A percentile compares a stretch with the other conserved stretches of the same genome.
Conservation (phyloP, 2,797 vertebrate genomes). For the Limnodromus scolopaceus region DNA sequence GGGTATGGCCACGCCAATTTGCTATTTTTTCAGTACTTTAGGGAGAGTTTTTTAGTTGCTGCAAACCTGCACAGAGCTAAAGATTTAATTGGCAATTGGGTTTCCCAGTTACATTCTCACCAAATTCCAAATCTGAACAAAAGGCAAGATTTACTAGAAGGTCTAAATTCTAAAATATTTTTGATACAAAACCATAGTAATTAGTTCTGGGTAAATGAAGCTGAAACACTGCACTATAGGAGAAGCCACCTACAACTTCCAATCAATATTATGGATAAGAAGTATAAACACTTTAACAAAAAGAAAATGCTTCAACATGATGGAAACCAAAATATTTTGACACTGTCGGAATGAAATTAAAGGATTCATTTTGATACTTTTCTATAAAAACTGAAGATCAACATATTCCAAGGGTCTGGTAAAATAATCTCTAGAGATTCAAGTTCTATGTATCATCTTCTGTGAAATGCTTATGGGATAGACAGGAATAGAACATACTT, state of each 20-base stretch:
- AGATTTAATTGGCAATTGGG: fast-evolving
- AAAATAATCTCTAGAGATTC: not conserved
- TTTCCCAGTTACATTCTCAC: not conserved
- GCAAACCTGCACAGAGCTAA: not conserved
- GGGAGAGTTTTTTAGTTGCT: not conserved
- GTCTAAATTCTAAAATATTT: not conserved
- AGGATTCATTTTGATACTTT: not conserved
- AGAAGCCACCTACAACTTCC: not conserved
- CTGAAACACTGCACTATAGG: not conserved
- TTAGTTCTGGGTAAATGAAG: not conserved
- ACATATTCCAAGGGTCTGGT: not conserved
- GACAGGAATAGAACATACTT: not conserved
- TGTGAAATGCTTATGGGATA: not conserved
- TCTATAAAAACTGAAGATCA: not conserved
- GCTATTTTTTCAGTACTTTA: not conserved
- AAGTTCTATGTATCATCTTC: not conserved
- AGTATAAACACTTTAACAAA: not conserved
- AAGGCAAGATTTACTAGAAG: not conserved
- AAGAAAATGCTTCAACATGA: not conserved
- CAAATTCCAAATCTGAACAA: not conserved
- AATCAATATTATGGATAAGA: not conserved
- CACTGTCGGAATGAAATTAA: not conserved
- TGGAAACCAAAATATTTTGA: not conserved
- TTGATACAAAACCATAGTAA: not conserved
- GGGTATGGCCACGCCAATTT: conserved; percentile 32